A percentile compares a stretch with the other conserved stretches of the same genome.
phyloP scores from a whole-genome alignment of 2,888 invertebrate species.

The Drosophila borealis region DNA sequence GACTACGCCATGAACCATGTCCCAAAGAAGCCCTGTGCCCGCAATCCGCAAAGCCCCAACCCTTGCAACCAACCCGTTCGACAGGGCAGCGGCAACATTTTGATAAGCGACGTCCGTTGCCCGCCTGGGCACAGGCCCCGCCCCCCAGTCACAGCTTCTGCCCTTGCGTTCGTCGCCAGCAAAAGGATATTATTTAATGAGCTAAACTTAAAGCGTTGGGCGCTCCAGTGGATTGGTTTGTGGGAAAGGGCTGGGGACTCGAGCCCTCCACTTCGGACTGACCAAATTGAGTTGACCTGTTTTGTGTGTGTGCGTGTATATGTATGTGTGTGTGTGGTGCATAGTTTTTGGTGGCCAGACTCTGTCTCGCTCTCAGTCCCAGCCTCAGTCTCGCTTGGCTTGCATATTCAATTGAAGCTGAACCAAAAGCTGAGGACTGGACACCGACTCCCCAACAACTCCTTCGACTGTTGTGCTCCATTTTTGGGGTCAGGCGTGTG shows the following conservation, averaged over 20 bases:
- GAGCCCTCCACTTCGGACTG: slow-evolving; percentile 30
- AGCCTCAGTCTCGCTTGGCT: slow-evolving; percentile 38
- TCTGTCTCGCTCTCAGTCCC: slow-evolving; percentile 35
- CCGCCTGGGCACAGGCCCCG: slow-evolving; percentile 18
- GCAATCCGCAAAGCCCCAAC: neutral
- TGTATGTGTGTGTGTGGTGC: slow-evolving; percentile 31
- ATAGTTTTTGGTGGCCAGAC: slow-evolving; percentile 54
- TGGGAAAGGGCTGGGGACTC: slow-evolving; percentile 28
- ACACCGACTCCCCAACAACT: slow-evolving; percentile 10
- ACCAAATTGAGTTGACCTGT: slow-evolving; percentile 83
- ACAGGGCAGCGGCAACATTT: slow-evolving; percentile 75
- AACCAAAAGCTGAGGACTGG: slow-evolving; percentile 23
- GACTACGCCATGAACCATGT: slow-evolving; percentile 57
- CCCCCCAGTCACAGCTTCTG: neutral
- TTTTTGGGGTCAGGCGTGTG: slow-evolving; percentile 67
- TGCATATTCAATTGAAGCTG: slow-evolving; percentile 67
- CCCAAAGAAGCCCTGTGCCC: slow-evolving; percentile 40
- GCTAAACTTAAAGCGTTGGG: slow-evolving; percentile 79
- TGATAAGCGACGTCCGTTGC: slow-evolving; percentile 65
- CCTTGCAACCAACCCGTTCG: slow-evolving; percentile 58
- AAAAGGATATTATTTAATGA: slow-evolving; percentile 83
- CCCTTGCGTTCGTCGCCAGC: slow-evolving; percentile 42
- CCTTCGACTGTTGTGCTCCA: neutral
- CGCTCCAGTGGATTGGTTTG: slow-evolving; percentile 44
- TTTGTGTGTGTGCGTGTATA: slow-evolving; percentile 17